These are phyloP conservation scores for Myathropa florea DNA, from an alignment of 2,888 invertebrate species.

Conservation along the genomic window DNA sequence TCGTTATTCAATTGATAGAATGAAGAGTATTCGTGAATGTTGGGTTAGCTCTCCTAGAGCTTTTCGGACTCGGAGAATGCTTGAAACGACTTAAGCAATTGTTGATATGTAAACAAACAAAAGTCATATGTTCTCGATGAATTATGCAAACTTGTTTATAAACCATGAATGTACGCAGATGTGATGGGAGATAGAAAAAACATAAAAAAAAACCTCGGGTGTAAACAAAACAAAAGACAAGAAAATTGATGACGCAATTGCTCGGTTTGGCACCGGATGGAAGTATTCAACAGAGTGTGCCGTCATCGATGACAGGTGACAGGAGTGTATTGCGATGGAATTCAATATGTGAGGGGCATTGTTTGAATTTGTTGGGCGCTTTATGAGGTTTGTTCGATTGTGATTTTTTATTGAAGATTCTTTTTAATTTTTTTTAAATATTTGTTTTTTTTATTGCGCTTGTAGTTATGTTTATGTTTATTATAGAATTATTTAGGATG, in stretches of 20 bases:
- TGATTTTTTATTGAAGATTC: not conserved
- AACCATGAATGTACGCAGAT: slow-evolving; percentile 19
- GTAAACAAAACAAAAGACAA: slow-evolving; percentile 49
- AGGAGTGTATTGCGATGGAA: slow-evolving; percentile 1
- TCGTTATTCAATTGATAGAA: slow-evolving; percentile 14
- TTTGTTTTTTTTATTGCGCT: not conserved
- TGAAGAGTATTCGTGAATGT: slow-evolving; percentile 19
- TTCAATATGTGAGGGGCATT: slow-evolving; percentile 18
- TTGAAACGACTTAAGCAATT: not conserved
- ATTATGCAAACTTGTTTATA: slow-evolving; percentile 18
- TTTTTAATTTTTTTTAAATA: not conserved
- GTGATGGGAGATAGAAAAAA: not conserved
- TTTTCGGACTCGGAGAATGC: slow-evolving; percentile 11
- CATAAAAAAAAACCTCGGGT: slow-evolving; percentile 16
- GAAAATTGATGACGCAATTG: slow-evolving; percentile 48
- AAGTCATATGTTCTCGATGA: slow-evolving; percentile 48
- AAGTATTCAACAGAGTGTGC: slow-evolving; percentile 5
- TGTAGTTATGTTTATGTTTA: no score
- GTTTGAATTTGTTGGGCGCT: slow-evolving; percentile 9
- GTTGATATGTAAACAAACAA: slow-evolving; percentile 39
- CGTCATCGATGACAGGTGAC: slow-evolving; percentile 35
- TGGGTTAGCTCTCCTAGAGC: slow-evolving; percentile 4
- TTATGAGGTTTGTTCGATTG: not conserved
- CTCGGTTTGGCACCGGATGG: not conserved
- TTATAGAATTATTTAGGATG: no score